Evolutionary conservation across 2,113 vertebrate species (phyloP), one percentile per base, ranked within the genome.

Genomic region (Oriolus oriolus): DNA sequence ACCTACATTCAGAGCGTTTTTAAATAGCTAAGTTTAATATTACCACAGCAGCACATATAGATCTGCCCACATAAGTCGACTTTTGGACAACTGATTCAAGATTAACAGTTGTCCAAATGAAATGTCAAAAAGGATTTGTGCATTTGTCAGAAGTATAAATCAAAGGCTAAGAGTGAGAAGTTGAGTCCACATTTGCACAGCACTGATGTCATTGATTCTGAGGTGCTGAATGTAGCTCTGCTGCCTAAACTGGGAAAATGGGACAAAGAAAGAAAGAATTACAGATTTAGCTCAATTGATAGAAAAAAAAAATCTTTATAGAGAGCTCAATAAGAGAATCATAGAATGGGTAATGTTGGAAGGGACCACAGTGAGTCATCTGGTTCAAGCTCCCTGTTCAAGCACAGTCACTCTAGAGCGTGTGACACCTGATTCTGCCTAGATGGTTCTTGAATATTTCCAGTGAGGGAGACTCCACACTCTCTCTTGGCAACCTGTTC

Each of bases 371-470:
- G 13, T 39, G n/a, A 19, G 20, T 24, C 19, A 52, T 39, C 28
- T n/a, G 6, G 16, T 75, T 28, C 45, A 66, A 52, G 7, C 13
- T 66, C 19, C 24, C 19, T n/a, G 9, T 16, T 52, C 60, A 30
- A 39, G 16, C 5, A 45, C 16, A 39, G 8, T n/a, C 18, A n/a
- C 2, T 11, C 23, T 4, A n/a, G 8, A 28, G 7, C 9, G 17
- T 16, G 28, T 11, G 37, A 27, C 33, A 57, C 8, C 0, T 0
- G 10, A 24, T 37, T 59, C 12, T 65, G 15, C 19, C 52, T 33
- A 24, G 31, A 33, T 19, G 4, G 10, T 52, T 74, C 33, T 52
- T 28, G 10, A 82, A 30, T 59, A 45, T 30, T 19, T 39, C 19
- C 37, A 59, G 7, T 17, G 28, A 39, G 44, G 23, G 28, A 66